Base-by-base conservation (phyloP, 2,797 vertebrate genomes). In the Anabas testudineus region DNA sequence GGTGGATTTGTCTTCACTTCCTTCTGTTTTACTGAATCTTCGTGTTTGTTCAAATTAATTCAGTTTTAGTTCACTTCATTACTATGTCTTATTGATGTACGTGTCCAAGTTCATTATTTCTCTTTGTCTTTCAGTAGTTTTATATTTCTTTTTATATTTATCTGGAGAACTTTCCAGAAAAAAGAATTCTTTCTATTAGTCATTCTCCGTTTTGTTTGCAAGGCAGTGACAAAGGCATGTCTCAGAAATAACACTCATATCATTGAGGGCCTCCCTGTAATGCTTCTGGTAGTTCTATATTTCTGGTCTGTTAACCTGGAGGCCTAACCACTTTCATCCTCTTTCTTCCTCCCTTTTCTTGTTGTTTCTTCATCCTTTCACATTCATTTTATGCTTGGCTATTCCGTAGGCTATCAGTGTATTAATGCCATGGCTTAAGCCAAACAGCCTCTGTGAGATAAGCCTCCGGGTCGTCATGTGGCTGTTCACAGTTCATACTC, bases 361-460 rank as follows among this genome's bases (percentile, higher is more conserved):
- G 94, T 94, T 94, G 92, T 94, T 94, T 95, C 93, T 94, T 94
- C 94, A 94, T 93, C 91, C 93, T 93, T 94, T 94, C 88, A 93
- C 94, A 93, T 94, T 95, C 94, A 95, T 95, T 95, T 95, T 94
- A 95, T 95, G 94, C 94, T 95, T 95, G 94, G 94, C 94, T 95
- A 94, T 95, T 94, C 91, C 93, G 93, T 92, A 86, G 93, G 92
- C 93, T 94, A 94, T 95, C 94, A 93, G 93, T 94, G 93, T 95
- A 94, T 95, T 95, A 95, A 95, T 94, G 92, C 94, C 81, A 84
- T 69, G 92, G 94, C 94, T 94, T 95, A 94, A 94, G 92, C 93
- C 93, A 93, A 95, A 95, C 93, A 93, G 93, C 93, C 93, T 93
- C 89, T 34, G 88, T 69, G 87, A 94, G 94, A 95, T 95, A 95